Evolutionary conservation across 2,113 vertebrate genomes (phyloP).

Genomic region (Nansenia antarctica): DNA sequence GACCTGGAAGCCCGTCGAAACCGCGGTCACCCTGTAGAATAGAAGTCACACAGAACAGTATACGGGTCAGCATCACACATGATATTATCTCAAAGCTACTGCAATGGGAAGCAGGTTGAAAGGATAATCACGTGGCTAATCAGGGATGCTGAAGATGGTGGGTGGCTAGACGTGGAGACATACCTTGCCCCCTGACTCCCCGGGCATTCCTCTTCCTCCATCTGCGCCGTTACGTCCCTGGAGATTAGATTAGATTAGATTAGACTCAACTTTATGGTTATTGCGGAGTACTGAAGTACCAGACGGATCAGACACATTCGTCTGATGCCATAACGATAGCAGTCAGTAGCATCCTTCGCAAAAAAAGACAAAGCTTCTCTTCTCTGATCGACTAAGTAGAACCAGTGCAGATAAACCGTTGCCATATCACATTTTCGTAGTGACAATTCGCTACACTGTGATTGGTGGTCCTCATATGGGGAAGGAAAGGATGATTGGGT

Average conservation of each 20-base stretch:
- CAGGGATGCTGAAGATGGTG: neutral
- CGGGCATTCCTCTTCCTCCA: slow-evolving; percentile 93
- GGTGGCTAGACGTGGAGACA: slow-evolving; percentile 10
- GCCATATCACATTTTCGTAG: too few relatives aligned
- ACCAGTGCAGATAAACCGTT: too few relatives aligned
- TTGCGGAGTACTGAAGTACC: too few relatives aligned
- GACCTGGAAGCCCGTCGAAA: slow-evolving; percentile 96
- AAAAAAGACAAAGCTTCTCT: too few relatives aligned
- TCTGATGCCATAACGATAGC: too few relatives aligned
- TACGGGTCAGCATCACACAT: neutral
- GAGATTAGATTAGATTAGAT: too few relatives aligned
- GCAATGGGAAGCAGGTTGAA: neutral
- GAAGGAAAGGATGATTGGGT: neutral
- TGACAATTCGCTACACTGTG: too few relatives aligned
- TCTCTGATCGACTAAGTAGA: too few relatives aligned
- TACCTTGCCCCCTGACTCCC: slow-evolving; percentile 91
- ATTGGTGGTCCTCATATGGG: too few relatives aligned
- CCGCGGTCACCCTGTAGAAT: slow-evolving; percentile 89
- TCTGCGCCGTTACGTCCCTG: slow-evolving; percentile 95
- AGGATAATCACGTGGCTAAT: neutral
- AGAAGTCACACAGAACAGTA: neutral
- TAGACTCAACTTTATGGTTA: too few relatives aligned
- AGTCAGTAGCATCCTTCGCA: too few relatives aligned
- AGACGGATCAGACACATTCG: too few relatives aligned
- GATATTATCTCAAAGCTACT: neutral